Evolutionary conservation across 2,888 invertebrate species (phyloP).

Genomic region (Tanytarsus gracilentus): DNA sequence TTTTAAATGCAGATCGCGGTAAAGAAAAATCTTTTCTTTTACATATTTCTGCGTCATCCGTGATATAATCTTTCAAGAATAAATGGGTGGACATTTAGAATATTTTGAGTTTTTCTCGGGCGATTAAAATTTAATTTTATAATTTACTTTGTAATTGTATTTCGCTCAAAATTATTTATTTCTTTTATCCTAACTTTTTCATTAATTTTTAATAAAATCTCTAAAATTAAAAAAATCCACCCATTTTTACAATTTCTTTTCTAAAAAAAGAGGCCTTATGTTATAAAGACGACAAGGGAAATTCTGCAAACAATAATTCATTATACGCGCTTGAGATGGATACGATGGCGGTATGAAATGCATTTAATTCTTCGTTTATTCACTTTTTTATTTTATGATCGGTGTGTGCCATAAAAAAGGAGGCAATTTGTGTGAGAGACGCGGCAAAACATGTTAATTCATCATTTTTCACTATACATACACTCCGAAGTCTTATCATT

Average conservation of each 20-base stretch:
- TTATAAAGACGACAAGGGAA: background rate
- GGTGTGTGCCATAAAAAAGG: background rate
- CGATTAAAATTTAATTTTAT: no score
- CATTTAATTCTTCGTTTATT: background rate
- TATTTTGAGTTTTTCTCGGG: no score
- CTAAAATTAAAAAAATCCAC: no score
- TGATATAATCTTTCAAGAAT: conserved; percentile 10
- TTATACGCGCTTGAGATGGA: background rate
- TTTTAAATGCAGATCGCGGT: background rate
- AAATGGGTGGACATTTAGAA: no score
- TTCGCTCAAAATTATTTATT: no score
- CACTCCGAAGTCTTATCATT: conserved; percentile 1
- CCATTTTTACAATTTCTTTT: no score
- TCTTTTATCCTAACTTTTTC: no score
- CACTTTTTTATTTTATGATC: background rate
- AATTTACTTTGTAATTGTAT: no score
- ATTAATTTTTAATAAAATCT: no score
- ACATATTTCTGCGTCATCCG: background rate
- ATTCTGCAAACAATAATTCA: conserved; percentile 2
- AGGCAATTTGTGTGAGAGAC: background rate
- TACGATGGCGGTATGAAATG: background rate
- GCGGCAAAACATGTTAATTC: background rate
- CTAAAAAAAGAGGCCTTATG: no score
- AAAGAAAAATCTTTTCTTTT: background rate
- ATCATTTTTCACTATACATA: background rate